These are phyloP conservation scores for Diabrotica balteata DNA, from an alignment of 2,888 invertebrate genomes.

Conservation along the genomic window DNA sequence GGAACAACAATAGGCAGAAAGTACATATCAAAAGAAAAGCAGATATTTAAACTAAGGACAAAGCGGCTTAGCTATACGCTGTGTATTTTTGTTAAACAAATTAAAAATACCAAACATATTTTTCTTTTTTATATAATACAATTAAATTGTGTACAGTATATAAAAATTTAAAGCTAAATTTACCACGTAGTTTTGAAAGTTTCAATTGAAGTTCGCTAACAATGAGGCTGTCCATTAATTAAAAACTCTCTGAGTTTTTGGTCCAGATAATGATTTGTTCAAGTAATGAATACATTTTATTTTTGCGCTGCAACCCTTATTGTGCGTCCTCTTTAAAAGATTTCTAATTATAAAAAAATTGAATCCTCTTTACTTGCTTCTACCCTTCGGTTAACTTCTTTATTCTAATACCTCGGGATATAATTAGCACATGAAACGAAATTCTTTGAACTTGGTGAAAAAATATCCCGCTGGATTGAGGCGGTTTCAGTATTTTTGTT, in stretches of 20 bases:
- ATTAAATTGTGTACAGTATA: too few relatives aligned
- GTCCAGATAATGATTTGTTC: slow-evolving; percentile 24
- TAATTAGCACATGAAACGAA: slow-evolving; percentile 46
- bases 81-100: too few relatives aligned
- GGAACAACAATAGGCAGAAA: too few relatives aligned
- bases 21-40: too few relatives aligned
- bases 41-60: too few relatives aligned
- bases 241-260: slow-evolving; percentile 18
- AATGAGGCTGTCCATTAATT: slow-evolving; percentile 20
- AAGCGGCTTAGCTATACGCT: too few relatives aligned
- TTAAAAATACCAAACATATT: too few relatives aligned
- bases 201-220: not conserved
- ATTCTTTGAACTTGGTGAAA: slow-evolving; percentile 10
- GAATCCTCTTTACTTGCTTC: slow-evolving; percentile 21
- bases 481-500: not conserved
- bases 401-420: slow-evolving; percentile 48
- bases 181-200: not conserved
- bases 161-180: not conserved
- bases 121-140: too few relatives aligned
- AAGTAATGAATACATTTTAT: slow-evolving; percentile 26
- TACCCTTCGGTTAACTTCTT: slow-evolving; percentile 40
- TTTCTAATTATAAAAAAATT: slow-evolving; percentile 25
- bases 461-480: slow-evolving; percentile 4
- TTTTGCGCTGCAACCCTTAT: slow-evolving; percentile 15
- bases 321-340: slow-evolving; percentile 12